Conservation (phyloP, 1,140 invertebrate genomes). For the Penaeus indicus region DNA sequence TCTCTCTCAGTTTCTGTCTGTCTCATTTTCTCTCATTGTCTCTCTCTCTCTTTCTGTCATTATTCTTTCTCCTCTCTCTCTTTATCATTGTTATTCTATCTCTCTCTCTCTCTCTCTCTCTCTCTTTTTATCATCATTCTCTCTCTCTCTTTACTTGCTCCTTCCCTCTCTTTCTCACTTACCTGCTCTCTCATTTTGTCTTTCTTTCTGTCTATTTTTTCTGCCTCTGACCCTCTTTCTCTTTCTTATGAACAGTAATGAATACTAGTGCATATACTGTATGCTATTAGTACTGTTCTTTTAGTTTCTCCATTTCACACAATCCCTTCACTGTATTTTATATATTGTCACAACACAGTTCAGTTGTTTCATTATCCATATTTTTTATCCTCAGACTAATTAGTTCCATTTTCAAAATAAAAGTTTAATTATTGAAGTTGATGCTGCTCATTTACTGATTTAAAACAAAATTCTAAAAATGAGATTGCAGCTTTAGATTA, state of each 20-base stretch:
- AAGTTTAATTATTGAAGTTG: too few species aligned
- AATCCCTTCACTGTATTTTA: too few species aligned
- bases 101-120: conserved; percentile 17
- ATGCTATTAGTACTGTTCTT: not conserved
- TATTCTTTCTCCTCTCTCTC: not conserved
- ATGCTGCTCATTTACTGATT: too few species aligned
- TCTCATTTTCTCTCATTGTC: not conserved
- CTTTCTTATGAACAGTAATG: not conserved
- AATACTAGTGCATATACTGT: not conserved
- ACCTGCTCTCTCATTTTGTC: conserved; percentile 8
- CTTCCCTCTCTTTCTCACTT: conserved; percentile 11
- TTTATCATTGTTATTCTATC: conserved; percentile 8
- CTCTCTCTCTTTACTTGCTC: too few species aligned
- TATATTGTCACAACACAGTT: too few species aligned
- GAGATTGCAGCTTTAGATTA: too few species aligned
- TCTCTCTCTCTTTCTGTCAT: not conserved
- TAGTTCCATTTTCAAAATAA: too few species aligned
- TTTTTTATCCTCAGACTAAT: too few species aligned
- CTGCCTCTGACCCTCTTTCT: not conserved
- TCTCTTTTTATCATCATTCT: not conserved
- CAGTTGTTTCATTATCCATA: too few species aligned
- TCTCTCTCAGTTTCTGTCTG: not conserved
- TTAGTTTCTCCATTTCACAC: too few species aligned
- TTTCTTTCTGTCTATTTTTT: conserved; percentile 3
- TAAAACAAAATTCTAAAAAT: too few species aligned